Conservation (phyloP, 2,888 invertebrate species). For the Physocephala rufipes region DNA sequence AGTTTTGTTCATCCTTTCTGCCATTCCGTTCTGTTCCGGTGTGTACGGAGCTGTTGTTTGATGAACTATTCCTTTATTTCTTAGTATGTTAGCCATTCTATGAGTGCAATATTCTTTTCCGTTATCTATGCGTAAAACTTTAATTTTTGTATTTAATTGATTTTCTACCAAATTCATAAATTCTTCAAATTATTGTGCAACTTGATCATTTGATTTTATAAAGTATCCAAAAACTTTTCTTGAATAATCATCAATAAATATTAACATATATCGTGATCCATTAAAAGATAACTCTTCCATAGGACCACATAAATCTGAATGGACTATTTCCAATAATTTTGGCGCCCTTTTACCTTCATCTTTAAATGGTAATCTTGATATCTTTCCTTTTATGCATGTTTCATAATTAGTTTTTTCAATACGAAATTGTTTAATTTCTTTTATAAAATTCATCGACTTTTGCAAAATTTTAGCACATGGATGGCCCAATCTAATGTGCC, state of each 20-base stretch:
- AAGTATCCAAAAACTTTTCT: conserved; percentile 1
- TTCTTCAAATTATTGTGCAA: not conserved
- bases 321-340: conserved; percentile 8
- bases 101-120: conserved; percentile 40
- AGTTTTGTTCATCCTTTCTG: conserved; percentile 37
- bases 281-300: conserved; percentile 32
- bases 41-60: conserved; percentile 37
- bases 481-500: conserved; percentile 9
- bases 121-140: conserved; percentile 40
- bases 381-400: not conserved
- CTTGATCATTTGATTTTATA: conserved; percentile 10
- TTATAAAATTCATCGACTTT: not conserved
- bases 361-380: not conserved
- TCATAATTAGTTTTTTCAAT: not conserved
- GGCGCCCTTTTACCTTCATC: not conserved
- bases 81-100: conserved; percentile 34
- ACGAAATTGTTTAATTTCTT: not conserved
- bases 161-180: not conserved
- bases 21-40: conserved; percentile 34
- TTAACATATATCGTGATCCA: conserved; percentile 12
- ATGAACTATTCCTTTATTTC: conserved; percentile 38
- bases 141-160: conserved; percentile 28
- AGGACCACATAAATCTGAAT: conserved; percentile 8
- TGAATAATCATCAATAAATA: conserved; percentile 9
- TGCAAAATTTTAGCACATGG: conserved; percentile 7